Base-by-base conservation (phyloP, 2,888 invertebrate species). In the Temnothorax ravouxi region DNA sequence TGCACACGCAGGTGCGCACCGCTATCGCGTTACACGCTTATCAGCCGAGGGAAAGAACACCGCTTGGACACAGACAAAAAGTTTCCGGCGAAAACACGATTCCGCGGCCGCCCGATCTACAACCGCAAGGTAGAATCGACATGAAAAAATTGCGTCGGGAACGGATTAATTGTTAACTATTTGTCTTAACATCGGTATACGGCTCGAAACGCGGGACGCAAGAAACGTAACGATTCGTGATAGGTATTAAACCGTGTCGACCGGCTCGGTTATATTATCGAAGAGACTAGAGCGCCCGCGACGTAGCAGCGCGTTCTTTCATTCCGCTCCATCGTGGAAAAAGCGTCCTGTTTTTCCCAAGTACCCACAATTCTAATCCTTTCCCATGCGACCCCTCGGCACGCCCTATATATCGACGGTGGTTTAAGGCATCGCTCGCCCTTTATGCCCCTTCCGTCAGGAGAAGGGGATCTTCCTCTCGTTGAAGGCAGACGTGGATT, bases 401-500 rank as follows among this genome's bases (percentile, higher is more conserved):
- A 79, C 77, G 77, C 79, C 67, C 79, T 52, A 50, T 61, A 77
- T 67, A 69, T 41, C 29, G 81, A 52, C 75, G 52, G 62, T 54
- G 75, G 62, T 75, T 71, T 71, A 59, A 59, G 81, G 81, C 61
- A 52, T 21, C 76, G 75, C 38, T 64, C 75, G n/a, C 41, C 54
- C 75, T 64, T 66, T 34, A 4, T 52, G 41, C 41, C 41, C 50
- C 50, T 52, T 62, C 44, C 50, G 41, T 25, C 50, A 21, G 18
- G 71, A 41, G 47, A 21, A 34, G 59, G 56, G 44, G 47, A 44
- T 75, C 75, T 52, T 83, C 77, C 54, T 66, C 83, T 66, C 64
- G 66, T 66, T 13, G 52, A 41, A 41, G 52, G 34, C 72, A 67
- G 62, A 56, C 81, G 86, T 84, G 88, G 89, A 88, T 76, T 84